Evolutionary conservation across 2,888 invertebrate species (phyloP).

Genomic region (Andrena bicolor): DNA sequence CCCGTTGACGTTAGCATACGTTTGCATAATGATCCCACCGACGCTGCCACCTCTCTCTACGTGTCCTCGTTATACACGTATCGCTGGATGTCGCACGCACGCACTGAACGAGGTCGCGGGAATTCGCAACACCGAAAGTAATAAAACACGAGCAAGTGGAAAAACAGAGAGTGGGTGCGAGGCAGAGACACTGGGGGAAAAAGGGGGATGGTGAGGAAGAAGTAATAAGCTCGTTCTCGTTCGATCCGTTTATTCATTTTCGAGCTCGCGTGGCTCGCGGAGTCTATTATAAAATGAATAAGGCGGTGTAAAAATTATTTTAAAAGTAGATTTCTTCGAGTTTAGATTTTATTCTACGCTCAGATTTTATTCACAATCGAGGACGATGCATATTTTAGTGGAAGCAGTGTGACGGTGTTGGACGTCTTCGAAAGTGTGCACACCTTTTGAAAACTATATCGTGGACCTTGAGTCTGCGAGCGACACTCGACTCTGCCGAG

Average conservation of each 20-base stretch:
- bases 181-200: not conserved
- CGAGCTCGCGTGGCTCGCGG: not conserved
- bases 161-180: not conserved
- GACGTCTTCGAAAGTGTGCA: not conserved
- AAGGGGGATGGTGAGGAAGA: not conserved
- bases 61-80: constrained; percentile 35
- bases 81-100: constrained; percentile 14
- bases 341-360: too few species aligned
- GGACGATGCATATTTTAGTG: not conserved
- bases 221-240: not conserved
- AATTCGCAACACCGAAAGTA: constrained; percentile 35
- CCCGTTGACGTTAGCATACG: constrained; percentile 37
- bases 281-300: not conserved
- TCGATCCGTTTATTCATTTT: not conserved
- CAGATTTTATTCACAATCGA: not conserved
- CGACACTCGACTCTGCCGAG: constrained; percentile 52
- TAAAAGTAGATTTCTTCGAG: not conserved
- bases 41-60: not conserved
- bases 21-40: constrained; percentile 48
- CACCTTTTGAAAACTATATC: constrained; percentile 55
- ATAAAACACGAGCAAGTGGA: not conserved
- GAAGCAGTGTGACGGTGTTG: not conserved
- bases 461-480: constrained; percentile 45
- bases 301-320: not conserved
- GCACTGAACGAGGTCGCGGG: constrained; percentile 24